phyloP scores from a whole-genome alignment of 1,140 invertebrate species.

The Leguminivora glycinivorella region DNA sequence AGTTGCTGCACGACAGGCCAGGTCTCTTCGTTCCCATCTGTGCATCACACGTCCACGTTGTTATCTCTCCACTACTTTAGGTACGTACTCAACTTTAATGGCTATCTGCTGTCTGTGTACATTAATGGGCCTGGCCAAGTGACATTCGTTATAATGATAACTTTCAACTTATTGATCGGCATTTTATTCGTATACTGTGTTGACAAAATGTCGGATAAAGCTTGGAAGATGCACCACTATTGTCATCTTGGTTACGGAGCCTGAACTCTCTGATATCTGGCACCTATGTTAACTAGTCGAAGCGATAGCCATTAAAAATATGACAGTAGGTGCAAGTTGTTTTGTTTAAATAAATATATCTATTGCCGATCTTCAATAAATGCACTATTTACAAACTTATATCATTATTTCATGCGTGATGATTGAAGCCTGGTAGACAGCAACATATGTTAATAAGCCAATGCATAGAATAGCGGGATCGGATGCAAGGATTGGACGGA shows the following conservation, averaged over 20 bases:
- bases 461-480: slow-evolving; percentile 20
- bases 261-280: no score
- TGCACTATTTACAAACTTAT: not conserved
- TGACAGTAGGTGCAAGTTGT: not conserved
- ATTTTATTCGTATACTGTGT: not conserved
- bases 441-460: slow-evolving; percentile 42
- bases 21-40: slow-evolving; percentile 87
- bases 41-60: slow-evolving; percentile 29
- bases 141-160: no score
- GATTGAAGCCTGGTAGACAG: slow-evolving; percentile 29
- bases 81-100: not conserved
- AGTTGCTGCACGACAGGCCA: slow-evolving; percentile 95
- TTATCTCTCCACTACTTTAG: not conserved
- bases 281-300: not conserved
- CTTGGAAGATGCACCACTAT: no score
- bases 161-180: not conserved
- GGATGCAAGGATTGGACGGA: slow-evolving; percentile 24
- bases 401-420: not conserved
- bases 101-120: not conserved
- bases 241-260: no score
- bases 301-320: not conserved
- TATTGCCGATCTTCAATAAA: not conserved
- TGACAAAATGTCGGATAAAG: no score
- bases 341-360: not conserved
- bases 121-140: no score